These are phyloP conservation scores for Syrmaticus mikado DNA, from an alignment of 2,113 vertebrate species.

Conservation along the genomic window DNA sequence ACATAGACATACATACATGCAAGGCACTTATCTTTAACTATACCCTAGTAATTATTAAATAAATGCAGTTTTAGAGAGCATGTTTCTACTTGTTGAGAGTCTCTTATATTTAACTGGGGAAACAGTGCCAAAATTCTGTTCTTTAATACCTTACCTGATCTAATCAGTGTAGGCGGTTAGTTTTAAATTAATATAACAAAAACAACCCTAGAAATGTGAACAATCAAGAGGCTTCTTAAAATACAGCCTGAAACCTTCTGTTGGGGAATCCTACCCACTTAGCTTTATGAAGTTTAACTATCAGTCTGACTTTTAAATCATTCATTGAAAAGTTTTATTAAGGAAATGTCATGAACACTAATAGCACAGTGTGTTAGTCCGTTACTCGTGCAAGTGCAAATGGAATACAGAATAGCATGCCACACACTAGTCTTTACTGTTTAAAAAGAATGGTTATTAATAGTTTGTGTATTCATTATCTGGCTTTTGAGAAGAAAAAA, in stretches of 20 bases:
- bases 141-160: slow-evolving; percentile 49
- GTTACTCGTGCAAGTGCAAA: slow-evolving; percentile 28
- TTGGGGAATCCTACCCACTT: slow-evolving; percentile 40
- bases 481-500: background rate
- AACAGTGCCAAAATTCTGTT: slow-evolving; percentile 32
- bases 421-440: background rate
- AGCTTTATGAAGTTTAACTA: slow-evolving; percentile 56
- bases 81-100: background rate
- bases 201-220: slow-evolving; percentile 53
- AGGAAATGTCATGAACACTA: slow-evolving; percentile 48
- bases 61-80: background rate
- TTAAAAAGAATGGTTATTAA: slow-evolving; percentile 6
- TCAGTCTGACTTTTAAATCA: slow-evolving; percentile 43
- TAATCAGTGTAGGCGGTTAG: slow-evolving; percentile 48
- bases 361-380: slow-evolving; percentile 7
- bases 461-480: background rate
- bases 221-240: slow-evolving; percentile 44
- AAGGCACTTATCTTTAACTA: background rate
- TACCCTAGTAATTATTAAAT: slow-evolving; percentile 19
- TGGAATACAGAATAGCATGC: background rate
- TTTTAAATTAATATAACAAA: slow-evolving; percentile 54
- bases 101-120: background rate
- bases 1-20: background rate
- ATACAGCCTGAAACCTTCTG: slow-evolving; percentile 46
- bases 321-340: slow-evolving; percentile 60